A percentile compares a stretch with the other conserved stretches of the same genome.
phyloP scores from a whole-genome alignment of 2,888 invertebrate genomes.

The Scaptomyza flava region DNA sequence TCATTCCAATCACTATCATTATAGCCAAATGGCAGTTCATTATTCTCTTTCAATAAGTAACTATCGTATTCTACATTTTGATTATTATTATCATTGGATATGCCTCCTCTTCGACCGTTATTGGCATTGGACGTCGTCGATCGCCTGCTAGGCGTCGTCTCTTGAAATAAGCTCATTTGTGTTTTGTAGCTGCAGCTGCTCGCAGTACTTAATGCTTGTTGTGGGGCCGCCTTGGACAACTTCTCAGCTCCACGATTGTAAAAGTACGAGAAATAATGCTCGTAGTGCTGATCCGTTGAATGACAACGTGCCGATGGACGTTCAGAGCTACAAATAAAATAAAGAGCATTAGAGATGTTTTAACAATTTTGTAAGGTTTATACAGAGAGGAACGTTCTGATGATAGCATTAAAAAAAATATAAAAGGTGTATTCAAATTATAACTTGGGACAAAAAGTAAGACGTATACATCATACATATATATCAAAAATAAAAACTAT shows the following conservation, averaged over 20 bases:
- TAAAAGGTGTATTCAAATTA: neutral
- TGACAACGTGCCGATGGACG: constrained; percentile 39
- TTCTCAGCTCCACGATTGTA: constrained; percentile 69
- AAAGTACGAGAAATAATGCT: constrained; percentile 79
- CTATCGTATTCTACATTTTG: constrained; percentile 49
- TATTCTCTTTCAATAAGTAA: constrained; percentile 68
- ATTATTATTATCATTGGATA: constrained; percentile 44
- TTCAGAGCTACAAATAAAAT: constrained; percentile 43
- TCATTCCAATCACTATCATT: constrained; percentile 62
- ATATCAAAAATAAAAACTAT: no score
- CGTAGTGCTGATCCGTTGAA: constrained; percentile 71
- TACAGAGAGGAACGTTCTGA: neutral
- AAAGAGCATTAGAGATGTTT: no score
- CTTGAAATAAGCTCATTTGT: constrained; percentile 69
- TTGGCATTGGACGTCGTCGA: constrained; percentile 35
- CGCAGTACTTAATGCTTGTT: constrained; percentile 16
- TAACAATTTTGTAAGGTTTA: no score
- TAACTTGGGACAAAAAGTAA: neutral
- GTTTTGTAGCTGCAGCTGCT: constrained; percentile 44
- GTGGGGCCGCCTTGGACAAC: constrained; percentile 32
- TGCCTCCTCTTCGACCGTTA: constrained; percentile 23
- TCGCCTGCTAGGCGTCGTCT: constrained; percentile 43
- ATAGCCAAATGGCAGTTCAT: constrained; percentile 47
- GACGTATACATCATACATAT: neutral
- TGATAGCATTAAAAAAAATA: neutral